Base-by-base conservation (phyloP, 1,140 invertebrate genomes). In the Bradysia coprophila region DNA sequence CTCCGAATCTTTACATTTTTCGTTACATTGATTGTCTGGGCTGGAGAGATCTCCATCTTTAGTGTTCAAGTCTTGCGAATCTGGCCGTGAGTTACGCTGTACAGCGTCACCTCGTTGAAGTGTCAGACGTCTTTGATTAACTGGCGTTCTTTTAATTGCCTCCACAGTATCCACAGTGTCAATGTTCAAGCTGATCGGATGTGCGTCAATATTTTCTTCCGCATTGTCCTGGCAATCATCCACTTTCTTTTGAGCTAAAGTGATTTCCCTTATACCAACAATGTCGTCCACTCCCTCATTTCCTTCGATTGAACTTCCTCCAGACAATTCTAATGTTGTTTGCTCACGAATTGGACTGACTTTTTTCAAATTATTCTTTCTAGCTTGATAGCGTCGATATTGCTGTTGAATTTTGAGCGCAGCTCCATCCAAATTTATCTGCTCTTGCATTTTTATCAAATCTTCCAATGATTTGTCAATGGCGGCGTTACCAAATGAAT, bases 401-500 rank as follows among this genome's bases (percentile, higher is more conserved):
- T 4, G 31, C 11, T 16, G 5, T 19, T 41, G 40, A 41, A 41
- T 41, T 41, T 41, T 41, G 11, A 18, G 4, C 10, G 37, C 36
- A 38, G 21, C 57, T 43, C 55, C 55, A 31, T 57, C 53, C 13
- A 33, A 41, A 21, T 41, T 28, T 3, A 13, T 15, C 15, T 28
- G 15, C 21, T 43, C 42, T 38, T 43, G 34, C 21, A 11, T 16
- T 22, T 57, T 51, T 9, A 57, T 53, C n/a, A 59, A 49, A n/a
- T 52, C 32, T 5, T 60, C 57, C 1, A 59, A 20, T 1, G 57
- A 60, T 39, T 59, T 54, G 41, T 51, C 55, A 5, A 60, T 59
- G 1, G 57, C 55, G 40, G 55, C 57, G 20, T 59, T 59, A 1
- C 57, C 57, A 40, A 59, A 54, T 1, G 57, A 59, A 5, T 46